A percentile compares a stretch with the other conserved stretches of the same genome.
phyloP scores from a whole-genome alignment of 53 echinoderm and acorn worm genomes.

The Luidia sarsii region DNA sequence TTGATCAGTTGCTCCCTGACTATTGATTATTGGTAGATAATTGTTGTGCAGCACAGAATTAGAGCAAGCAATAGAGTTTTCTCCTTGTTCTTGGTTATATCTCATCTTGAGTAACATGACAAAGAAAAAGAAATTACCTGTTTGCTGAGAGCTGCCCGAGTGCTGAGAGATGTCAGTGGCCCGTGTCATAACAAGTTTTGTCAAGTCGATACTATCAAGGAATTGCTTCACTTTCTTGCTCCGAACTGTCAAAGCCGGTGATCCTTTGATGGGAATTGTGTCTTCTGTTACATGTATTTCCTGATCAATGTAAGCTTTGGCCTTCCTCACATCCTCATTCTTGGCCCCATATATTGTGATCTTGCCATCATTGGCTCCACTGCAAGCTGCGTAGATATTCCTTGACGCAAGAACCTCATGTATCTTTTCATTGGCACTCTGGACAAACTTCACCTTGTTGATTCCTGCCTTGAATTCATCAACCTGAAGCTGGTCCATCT shows the following conservation, averaged over 20 bases:
- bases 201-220: slow-evolving; percentile 13
- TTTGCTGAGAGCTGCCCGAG: background rate
- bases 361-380: slow-evolving; percentile 13
- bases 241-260: slow-evolving; percentile 16
- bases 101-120: too few relatives aligned
- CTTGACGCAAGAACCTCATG: slow-evolving; percentile 28
- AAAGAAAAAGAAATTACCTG: too few relatives aligned
- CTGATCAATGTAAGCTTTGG: slow-evolving; percentile 15
- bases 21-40: too few relatives aligned
- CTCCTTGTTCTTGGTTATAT: too few relatives aligned
- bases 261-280: background rate
- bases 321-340: background rate
- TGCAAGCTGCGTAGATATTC: slow-evolving; percentile 28
- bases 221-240: background rate
- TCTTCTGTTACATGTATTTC: slow-evolving; percentile 32
- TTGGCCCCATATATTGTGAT: slow-evolving; percentile 13
- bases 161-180: background rate
- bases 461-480: slow-evolving; percentile 14
- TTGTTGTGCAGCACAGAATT: too few relatives aligned
- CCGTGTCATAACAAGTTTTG: slow-evolving; percentile 11
- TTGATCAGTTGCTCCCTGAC: too few relatives aligned
- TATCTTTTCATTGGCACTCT: slow-evolving; percentile 33
- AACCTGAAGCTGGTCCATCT: slow-evolving; percentile 1
- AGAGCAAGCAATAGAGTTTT: too few relatives aligned
- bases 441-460: slow-evolving; percentile 28